Base-by-base conservation (phyloP, 2,888 invertebrate species). In the Caenorhabditis angaria region DNA sequence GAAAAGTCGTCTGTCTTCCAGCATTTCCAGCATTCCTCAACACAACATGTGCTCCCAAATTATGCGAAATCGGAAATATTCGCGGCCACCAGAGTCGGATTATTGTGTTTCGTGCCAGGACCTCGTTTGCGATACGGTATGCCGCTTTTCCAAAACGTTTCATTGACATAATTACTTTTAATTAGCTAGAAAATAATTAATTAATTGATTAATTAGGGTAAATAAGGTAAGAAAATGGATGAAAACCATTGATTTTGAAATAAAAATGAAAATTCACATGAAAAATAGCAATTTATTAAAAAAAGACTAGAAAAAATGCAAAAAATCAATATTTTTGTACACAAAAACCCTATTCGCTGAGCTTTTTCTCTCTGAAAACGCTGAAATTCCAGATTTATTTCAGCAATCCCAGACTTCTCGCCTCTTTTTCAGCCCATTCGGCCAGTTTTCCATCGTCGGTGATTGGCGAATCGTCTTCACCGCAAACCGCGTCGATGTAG, bases 351-450 rank as follows among this genome's bases (percentile, higher is more conserved):
- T 20, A 8, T 22, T 24, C 24, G 12, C 2, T 24, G 4, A n/a
- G 22, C 50, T 50, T 3, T n/a, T n/a, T n/a, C n/a, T n/a, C n/a
- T n/a, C n/a, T n/a, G n/a, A n/a, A n/a, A n/a, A n/a, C n/a, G n/a
- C n/a, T n/a, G n/a, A n/a, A n/a, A n/a, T n/a, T n/a, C n/a, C n/a
- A n/a, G 18, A 41, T 41, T 41, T 41, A 41, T 29, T 74, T 76
- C 24, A 82, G 65, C 14, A 86, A 73, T 24, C 86, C 86, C 22
- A 86, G 63, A 22, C 81, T 76, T 58, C 73, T 72, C 12, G 86
- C 86, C 57, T 86, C 86, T 54, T 69, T 66, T 35, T 84, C 81
- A 1, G 86, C 86, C 86, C 86, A 86, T 63, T 81, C 86, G 28
- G 77, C 60, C 29, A 86, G 55, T 27, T 83, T 76, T 54, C 78